Percentiles rank a stretch among this genome's conserved stretches.
Conservation (phyloP, 2,113 vertebrate species). For the Engystomops pustulosus region DNA sequence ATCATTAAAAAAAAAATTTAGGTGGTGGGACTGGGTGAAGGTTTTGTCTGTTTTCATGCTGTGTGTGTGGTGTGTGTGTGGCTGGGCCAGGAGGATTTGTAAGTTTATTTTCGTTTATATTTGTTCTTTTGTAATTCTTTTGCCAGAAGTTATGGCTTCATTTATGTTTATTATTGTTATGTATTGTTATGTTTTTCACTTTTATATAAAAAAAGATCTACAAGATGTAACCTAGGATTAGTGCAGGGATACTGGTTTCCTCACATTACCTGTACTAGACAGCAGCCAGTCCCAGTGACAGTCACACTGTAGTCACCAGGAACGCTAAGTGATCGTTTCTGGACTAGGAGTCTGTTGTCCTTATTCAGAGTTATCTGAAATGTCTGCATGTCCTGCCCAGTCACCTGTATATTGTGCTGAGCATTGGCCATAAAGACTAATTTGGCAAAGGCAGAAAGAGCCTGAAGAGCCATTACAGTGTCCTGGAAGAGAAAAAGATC, state of each 20-base stretch:
- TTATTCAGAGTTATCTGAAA: not conserved
- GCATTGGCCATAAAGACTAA: not conserved
- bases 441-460: not conserved
- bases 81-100: too few relatives aligned
- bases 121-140: too few relatives aligned
- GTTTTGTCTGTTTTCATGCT: too few relatives aligned
- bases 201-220: too few relatives aligned
- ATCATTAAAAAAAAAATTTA: too few relatives aligned
- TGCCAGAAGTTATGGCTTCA: too few relatives aligned
- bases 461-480: not conserved
- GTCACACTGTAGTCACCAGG: not conserved
- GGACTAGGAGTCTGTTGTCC: not conserved
- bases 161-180: too few relatives aligned
- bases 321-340: not conserved
- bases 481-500: not conserved
- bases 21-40: too few relatives aligned
- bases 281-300: not conserved
- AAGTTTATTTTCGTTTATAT: too few relatives aligned
- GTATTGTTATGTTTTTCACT: too few relatives aligned
- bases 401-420: not conserved
- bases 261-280: not conserved
- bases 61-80: too few relatives aligned
- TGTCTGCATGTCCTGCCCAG: not conserved
- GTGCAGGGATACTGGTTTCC: not conserved
- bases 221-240: too few relatives aligned